Evolutionary conservation across 2,888 invertebrate genomes (phyloP), one percentile per base, ranked within the genome.

Genomic region (Eupithecia abbreviata): DNA sequence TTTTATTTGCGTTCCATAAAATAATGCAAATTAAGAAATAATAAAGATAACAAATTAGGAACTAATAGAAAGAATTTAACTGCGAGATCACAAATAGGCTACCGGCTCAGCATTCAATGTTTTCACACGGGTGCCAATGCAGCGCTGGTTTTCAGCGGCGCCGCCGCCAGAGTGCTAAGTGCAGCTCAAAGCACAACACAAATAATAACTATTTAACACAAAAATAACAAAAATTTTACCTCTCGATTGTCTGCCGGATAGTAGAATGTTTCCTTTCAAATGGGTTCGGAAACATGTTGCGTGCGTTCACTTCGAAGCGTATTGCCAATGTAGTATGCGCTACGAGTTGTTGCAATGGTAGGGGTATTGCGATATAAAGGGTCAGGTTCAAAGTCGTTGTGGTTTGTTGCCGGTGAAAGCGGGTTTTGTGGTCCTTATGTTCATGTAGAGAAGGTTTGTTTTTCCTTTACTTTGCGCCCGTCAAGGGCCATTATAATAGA

Each of bases 241-340:
- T 95, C 85, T 96, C 97, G 83, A 96, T 89, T 83, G 96, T 95
- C 89, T 96, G 96, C 78, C 96, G 95, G 84, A 97, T 96, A 68
- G 96, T 96, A 78, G 96, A 96, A 90, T 97, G 96, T 87, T 96
- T 96, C 87, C 97, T 95, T 84, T 96, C 96, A 89, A 96, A 96
- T 82, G 96, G 96, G 88, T 97, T 97, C 42, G 96, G 96, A 90
- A 96, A 96, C 96, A 96, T 96, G 82, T 81, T 86, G 77, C 90
- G 89, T 89, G 88, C 88, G 89, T 83, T 81, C 86, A 67, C 80
- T 72, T 74, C 83, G 81, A 81, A 84, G 81, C 72, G 81, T 84
- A 81, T 84, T 85, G 79, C 74, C 78, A 79, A 78, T 81, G 42
- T 66, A 9, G 42, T 42, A 5, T 6, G 1, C 12, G 42, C 1